phyloP scores from a whole-genome alignment of 2,113 vertebrate species.

The Ivindomyrus marchei region DNA sequence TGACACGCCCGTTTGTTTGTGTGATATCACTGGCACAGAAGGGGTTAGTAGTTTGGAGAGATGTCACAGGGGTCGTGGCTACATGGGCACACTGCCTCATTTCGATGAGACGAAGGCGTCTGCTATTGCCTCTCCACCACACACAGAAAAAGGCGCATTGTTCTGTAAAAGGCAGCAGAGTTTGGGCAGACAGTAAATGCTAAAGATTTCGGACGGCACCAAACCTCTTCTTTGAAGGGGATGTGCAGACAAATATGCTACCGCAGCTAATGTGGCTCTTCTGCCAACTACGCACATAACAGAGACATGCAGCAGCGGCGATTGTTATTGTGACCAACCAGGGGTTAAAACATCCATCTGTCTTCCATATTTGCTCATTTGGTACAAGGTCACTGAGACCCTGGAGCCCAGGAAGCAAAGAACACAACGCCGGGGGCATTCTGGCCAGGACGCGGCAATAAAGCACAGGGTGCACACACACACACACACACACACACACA shows the following conservation, averaged over 20 bases:
- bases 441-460: neutral
- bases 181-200: neutral
- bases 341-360: neutral
- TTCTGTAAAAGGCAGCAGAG: conserved; percentile 3
- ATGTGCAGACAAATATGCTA: neutral
- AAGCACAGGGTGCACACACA: neutral
- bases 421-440: neutral
- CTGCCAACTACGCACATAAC: neutral
- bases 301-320: neutral
- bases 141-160: conserved; percentile 3
- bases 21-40: neutral
- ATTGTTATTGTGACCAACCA: neutral
- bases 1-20: neutral
- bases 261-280: neutral
- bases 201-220: neutral
- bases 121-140: neutral
- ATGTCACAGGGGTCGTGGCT: neutral
- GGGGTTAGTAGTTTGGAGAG: neutral
- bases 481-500: neutral
- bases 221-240: neutral
- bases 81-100: neutral
- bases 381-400: neutral
- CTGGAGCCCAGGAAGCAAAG: neutral
- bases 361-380: neutral
- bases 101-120: neutral